Base-by-base conservation (phyloP, 1,140 invertebrate species). In the Trachelipus rathkii region DNA sequence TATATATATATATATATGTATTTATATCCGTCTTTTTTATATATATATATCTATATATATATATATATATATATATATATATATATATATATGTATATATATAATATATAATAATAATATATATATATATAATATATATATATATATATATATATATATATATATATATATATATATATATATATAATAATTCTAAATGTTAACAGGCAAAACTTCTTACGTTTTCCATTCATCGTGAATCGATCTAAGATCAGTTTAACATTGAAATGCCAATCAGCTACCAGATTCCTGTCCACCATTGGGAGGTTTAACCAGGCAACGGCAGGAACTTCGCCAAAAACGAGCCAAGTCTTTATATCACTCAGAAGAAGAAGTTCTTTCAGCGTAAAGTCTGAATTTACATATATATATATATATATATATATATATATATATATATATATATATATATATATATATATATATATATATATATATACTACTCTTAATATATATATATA, bases 51-150 rank as follows among this genome's bases (percentile, higher is more conserved):
- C n/a, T n/a, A n/a, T n/a, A n/a, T n/a, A n/a, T n/a, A n/a, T 60
- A 60, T 60, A 60, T 60, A 60, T 60, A 60, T 60, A 60, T 60
- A 60, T 60, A 21, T 60, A 60, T 60, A 60, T 60, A 60, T 60
- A 60, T 60, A 60, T 60, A 60, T 60, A 60, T 60, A 60, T 60
- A 60, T 60, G n/a, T n/a, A n/a, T n/a, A n/a, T n/a, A n/a, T n/a
- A n/a, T n/a, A n/a, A n/a, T n/a, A n/a, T n/a, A n/a, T n/a, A n/a
- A n/a, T n/a, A n/a, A n/a, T n/a, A n/a, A 60, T 60, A 60, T 60
- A 60, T 60, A 60, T 60, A 21, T 60, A 60, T 21, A 60, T 60
- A 60, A 53, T 60, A 60, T 60, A 60, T 60, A 60, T 21, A 60
- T 60, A 60, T 21, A 60, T 60, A 60, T 21, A 60, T 21, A 60